Evolutionary conservation across 2,113 vertebrate genomes (phyloP).

Genomic region (Upupa epops): DNA sequence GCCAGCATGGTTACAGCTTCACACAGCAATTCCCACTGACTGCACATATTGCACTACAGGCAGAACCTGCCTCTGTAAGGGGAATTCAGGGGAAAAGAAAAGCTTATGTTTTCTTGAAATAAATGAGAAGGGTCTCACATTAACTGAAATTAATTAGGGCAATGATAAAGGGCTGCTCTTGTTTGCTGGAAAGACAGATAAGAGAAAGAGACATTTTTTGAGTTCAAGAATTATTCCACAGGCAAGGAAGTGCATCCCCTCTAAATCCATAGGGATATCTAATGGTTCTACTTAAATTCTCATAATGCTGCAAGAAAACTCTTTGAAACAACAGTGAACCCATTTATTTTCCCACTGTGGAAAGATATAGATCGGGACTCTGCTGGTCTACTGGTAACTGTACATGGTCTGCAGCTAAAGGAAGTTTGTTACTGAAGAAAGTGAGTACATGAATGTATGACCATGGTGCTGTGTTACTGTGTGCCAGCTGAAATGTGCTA

Average conservation of each 20-base stretch:
- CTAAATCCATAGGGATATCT: not conserved
- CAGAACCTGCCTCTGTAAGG: not conserved
- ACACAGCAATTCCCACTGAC: not conserved
- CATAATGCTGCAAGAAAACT: not conserved
- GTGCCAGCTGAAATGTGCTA: not conserved
- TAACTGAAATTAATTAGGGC: conserved; percentile 48
- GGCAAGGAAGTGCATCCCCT: not conserved
- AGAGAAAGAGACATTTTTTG: not conserved
- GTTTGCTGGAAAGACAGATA: conserved; percentile 38
- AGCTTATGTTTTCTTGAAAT: conserved; percentile 44
- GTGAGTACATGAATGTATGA: not conserved
- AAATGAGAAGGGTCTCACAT: conserved; percentile 49
- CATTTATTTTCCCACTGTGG: not conserved
- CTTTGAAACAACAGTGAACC: not conserved
- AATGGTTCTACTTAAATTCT: conserved; percentile 9
- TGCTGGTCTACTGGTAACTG: not conserved
- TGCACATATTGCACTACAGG: not conserved
- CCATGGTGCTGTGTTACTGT: not conserved
- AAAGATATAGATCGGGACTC: not conserved
- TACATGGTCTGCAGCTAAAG: not conserved
- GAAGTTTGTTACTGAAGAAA: not conserved
- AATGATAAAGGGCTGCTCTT: conserved; percentile 7
- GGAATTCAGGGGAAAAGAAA: not conserved
- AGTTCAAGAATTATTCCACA: conserved; percentile 29
- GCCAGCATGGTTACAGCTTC: not conserved